Evolutionary conservation across 2,888 invertebrate species (phyloP).

Genomic region (Molanna angustata): DNA sequence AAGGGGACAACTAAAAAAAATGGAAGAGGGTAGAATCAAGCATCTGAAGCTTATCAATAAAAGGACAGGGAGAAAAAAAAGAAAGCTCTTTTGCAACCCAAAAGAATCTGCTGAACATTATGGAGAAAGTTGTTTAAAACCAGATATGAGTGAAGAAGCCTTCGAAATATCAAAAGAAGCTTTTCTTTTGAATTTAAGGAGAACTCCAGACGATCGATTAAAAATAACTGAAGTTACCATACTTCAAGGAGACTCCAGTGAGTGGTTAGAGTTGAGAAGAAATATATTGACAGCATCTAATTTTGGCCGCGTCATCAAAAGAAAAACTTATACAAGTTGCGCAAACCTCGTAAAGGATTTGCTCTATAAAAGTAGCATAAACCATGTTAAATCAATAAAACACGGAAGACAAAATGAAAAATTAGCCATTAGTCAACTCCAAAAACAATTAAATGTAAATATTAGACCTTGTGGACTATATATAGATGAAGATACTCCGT

Average conservation of each 20-base stretch:
- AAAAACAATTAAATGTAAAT: conserved; percentile 11
- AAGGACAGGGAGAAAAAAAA: neutral
- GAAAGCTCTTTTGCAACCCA: neutral
- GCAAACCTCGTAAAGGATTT: conserved; percentile 15
- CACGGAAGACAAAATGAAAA: conserved; percentile 26
- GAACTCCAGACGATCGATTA: conserved; percentile 3
- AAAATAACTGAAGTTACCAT: conserved; percentile 13
- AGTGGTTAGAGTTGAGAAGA: conserved; percentile 22
- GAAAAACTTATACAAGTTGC: conserved; percentile 17
- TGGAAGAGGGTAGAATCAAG: conserved; percentile 22
- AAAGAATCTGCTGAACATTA: neutral
- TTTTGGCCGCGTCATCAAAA: conserved; percentile 20
- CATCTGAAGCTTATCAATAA: conserved; percentile 21
- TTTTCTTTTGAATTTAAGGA: conserved; percentile 12
- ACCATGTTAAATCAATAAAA: conserved; percentile 16
- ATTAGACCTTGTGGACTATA: conserved; percentile 25
- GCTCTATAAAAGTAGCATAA: neutral
- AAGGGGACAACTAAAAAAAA: conserved; percentile 18
- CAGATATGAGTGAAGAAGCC: conserved; percentile 10
- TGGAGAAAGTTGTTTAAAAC: conserved; percentile 6
- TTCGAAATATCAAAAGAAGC: conserved; percentile 10
- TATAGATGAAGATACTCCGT: conserved; percentile 23
- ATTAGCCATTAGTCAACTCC: conserved; percentile 19
- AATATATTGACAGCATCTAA: conserved; percentile 20
- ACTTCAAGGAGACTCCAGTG: conserved; percentile 14